A percentile compares a stretch with the other conserved stretches of the same genome.
Conservation (phyloP, 1,140 invertebrate genomes). For the Nymphalis io region DNA sequence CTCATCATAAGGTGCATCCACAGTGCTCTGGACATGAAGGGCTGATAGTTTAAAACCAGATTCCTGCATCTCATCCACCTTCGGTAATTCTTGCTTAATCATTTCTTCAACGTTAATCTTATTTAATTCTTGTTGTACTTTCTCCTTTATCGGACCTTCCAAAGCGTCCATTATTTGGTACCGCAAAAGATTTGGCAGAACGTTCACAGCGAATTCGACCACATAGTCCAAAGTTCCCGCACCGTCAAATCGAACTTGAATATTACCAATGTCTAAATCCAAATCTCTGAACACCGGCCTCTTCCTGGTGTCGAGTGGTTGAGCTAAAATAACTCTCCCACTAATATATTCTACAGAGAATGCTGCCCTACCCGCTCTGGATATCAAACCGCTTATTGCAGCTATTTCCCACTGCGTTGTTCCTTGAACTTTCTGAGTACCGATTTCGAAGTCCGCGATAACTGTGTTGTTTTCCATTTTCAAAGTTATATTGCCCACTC, state of each 20-base stretch:
- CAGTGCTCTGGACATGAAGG: conserved; percentile 43
- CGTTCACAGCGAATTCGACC: conserved; percentile 88
- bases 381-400: conserved; percentile 84
- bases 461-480: conserved; percentile 87
- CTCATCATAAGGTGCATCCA: conserved; percentile 59
- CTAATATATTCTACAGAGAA: conserved; percentile 89
- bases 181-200: conserved; percentile 90
- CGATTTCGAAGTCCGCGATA: conserved; percentile 85
- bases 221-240: conserved; percentile 91
- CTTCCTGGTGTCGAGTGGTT: conserved; percentile 88
- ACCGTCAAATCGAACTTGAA: conserved; percentile 88
- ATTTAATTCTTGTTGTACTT: conserved; percentile 86
- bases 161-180: conserved; percentile 92
- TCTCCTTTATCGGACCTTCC: conserved; percentile 86
- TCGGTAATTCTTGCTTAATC: conserved; percentile 85
- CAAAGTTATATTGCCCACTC: conserved; percentile 88
- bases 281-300: conserved; percentile 86
- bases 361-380: conserved; percentile 85
- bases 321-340: conserved; percentile 84
- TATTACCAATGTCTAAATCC: conserved; percentile 90
- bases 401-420: conserved; percentile 89
- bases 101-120: conserved; percentile 87
- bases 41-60: conserved; percentile 74
- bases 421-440: conserved; percentile 89
- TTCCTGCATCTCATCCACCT: conserved; percentile 82